Conservation (phyloP, 2,797 vertebrate species). For the Fringilla coelebs region DNA sequence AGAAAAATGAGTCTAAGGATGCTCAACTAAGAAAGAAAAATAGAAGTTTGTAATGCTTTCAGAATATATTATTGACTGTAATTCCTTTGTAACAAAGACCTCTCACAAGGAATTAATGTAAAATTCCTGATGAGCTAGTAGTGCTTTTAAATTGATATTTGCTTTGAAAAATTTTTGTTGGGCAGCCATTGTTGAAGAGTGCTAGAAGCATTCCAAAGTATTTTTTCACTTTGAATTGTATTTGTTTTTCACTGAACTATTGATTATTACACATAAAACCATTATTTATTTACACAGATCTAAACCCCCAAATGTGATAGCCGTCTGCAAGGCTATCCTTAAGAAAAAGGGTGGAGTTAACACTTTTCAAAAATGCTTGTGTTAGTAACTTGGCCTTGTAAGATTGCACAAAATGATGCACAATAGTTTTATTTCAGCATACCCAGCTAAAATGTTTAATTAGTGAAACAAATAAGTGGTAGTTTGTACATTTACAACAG, state of each 20-base stretch:
- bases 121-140: background rate
- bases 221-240: background rate
- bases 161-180: background rate
- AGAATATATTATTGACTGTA: background rate
- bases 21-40: background rate
- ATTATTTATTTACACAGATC: background rate
- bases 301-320: background rate
- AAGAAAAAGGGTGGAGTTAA: background rate
- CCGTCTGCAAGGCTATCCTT: background rate
- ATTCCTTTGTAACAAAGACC: background rate
- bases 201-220: background rate
- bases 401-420: background rate
- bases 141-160: background rate
- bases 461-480: background rate
- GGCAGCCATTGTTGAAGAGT: background rate
- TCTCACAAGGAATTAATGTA: background rate
- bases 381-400: background rate
- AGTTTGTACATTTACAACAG: background rate
- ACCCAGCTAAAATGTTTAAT: background rate
- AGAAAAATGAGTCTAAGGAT: background rate
- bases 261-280: background rate
- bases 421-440: background rate
- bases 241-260: background rate
- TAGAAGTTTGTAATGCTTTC: background rate
- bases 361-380: background rate